Evolutionary conservation across 2,113 vertebrate species (phyloP).

Genomic region (Tenrec ecaudatus): DNA sequence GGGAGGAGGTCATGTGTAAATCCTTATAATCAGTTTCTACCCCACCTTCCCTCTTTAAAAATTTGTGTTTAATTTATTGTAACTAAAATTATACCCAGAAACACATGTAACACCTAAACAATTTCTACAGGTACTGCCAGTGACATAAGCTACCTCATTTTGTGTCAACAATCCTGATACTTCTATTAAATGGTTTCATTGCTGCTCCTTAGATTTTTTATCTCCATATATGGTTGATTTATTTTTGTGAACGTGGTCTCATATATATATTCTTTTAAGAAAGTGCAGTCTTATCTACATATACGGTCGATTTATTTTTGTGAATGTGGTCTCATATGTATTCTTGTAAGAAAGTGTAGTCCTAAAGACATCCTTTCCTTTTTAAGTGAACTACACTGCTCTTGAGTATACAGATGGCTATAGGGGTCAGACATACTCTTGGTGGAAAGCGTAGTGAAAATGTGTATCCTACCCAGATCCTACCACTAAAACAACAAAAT

Average conservation of each 20-base stretch:
- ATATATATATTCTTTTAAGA: background rate
- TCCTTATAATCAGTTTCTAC: too few species aligned
- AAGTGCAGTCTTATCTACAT: too few species aligned
- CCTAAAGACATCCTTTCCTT: background rate
- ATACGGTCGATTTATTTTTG: background rate
- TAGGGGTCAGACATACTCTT: background rate
- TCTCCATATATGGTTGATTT: background rate
- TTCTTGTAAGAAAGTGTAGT: background rate
- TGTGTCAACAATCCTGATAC: background rate
- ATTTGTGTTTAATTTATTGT: background rate
- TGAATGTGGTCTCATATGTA: background rate
- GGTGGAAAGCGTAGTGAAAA: background rate
- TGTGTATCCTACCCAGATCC: background rate
- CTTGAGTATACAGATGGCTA: background rate
- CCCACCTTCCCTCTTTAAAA: background rate
- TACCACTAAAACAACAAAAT: too few species aligned
- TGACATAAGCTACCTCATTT: background rate
- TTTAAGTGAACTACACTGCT: background rate
- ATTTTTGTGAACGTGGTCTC: background rate
- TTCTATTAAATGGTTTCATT: background rate
- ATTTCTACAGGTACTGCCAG: background rate
- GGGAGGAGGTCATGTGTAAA: too few species aligned
- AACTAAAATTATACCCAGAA: background rate
- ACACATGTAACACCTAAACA: background rate
- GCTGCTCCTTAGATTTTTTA: too few species aligned